Evolutionary conservation across 2,888 invertebrate genomes (phyloP), one percentile per base, ranked within the genome.

Genomic region (Nowickia ferox): DNA sequence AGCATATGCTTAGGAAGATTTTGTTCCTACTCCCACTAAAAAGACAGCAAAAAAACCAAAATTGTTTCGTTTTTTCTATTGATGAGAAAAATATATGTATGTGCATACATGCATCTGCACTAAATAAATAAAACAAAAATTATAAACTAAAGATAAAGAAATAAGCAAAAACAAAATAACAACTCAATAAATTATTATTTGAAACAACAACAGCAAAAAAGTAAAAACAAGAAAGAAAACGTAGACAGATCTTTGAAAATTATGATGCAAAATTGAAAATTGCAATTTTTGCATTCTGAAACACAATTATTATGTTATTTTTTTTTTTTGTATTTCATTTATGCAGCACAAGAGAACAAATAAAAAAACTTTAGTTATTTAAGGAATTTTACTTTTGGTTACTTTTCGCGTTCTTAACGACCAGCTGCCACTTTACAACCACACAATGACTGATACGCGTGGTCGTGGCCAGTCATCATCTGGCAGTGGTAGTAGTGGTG

Each of bases 381-480:
- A 68, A 78, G 77, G 77, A 84, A 72, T 66, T 77, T 61, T 38
- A 80, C 63, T 69, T 82, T 72, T 72, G 66, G 75, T 82, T 82
- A 72, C 75, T 71, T 80, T 71, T 79, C 75, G 53, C 77, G 66
- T 80, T 84, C 68, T 44, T 72, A 82, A 85, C 72, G 55, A 82
- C 84, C 74, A 77, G 72, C 81, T 81, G 86, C 84, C 81, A 84
- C 78, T 77, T 77, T 44, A 55, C 71, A 80, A 79, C 75, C 82
- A 86, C 86, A 89, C 86, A 88, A 93, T 93, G 93, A 92, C 92
- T 89, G 93, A 93, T 89, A 91, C 92, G 80, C 92, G 92, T 87
- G 91, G 92, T 83, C 90, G 90, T 72, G 83, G 76, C 87, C 89
- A 89, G 88, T 86, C 82, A 61, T 83, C 86, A 76, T 80, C 83